Percentiles rank a stretch among this genome's conserved stretches.
phyloP scores from a whole-genome alignment of 2,888 invertebrate species.

The Zonitis immaculata region DNA sequence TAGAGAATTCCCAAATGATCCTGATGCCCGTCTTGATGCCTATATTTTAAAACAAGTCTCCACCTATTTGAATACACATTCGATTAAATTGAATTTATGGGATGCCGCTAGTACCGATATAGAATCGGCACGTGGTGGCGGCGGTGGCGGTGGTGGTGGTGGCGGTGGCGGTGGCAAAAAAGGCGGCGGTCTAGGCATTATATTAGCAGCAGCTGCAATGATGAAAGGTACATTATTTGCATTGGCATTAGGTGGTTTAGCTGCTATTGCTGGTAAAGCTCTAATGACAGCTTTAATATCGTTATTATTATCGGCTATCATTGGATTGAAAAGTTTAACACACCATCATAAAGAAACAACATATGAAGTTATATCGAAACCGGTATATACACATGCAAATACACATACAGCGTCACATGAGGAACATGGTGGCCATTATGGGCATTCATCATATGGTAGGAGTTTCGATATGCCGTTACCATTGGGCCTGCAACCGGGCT shows the following conservation, averaged over 20 bases:
- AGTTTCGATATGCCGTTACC: conserved; percentile 45
- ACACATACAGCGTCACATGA: conserved; percentile 61
- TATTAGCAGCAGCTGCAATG: conserved; percentile 52
- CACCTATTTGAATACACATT: conserved; percentile 64
- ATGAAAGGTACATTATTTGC: conserved; percentile 67
- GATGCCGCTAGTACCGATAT: conserved; percentile 20
- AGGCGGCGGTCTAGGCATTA: conserved; percentile 50
- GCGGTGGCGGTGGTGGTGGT: conserved; percentile 43
- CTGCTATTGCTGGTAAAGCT: conserved; percentile 75
- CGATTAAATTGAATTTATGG: conserved; percentile 62
- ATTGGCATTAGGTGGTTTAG: conserved; percentile 65
- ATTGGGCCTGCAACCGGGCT: conserved; percentile 37
- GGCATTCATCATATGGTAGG: conserved; percentile 47
- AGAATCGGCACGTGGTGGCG: conserved; percentile 31
- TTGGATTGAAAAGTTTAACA: conserved; percentile 66
- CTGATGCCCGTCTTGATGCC: conserved; percentile 67
- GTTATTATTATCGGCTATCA: conserved; percentile 65
- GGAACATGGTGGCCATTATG: conserved; percentile 47
- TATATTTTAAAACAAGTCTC: conserved; percentile 64
- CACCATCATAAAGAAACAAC: conserved; percentile 64
- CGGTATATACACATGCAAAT: conserved; percentile 64
- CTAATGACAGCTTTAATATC: conserved; percentile 75
- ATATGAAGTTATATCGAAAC: conserved; percentile 76
- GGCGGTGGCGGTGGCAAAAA: conserved; percentile 46
- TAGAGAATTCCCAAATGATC: conserved; percentile 65